phyloP scores from a whole-genome alignment of 2,113 vertebrate genomes.

The Dromas ardeola region DNA sequence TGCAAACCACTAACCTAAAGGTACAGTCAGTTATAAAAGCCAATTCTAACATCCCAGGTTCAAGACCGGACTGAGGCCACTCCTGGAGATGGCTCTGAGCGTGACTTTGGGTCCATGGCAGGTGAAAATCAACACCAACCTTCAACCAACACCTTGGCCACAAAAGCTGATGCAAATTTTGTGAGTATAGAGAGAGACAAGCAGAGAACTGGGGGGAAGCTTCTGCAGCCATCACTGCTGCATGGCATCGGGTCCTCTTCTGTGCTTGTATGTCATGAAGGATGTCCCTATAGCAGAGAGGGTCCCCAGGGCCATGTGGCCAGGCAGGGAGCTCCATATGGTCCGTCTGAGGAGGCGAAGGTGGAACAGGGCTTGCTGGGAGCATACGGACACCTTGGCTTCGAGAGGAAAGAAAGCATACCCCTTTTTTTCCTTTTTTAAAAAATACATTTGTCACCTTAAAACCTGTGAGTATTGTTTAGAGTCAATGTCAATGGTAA shows the following conservation, averaged over 20 bases:
- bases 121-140: fast-evolving
- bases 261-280: not conserved
- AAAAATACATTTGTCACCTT: not conserved
- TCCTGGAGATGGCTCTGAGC: fast-evolving
- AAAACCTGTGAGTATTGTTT: not conserved
- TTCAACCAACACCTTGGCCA: not conserved
- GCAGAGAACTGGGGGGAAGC: not conserved
- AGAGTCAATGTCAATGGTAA: not conserved
- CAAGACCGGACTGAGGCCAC: not conserved
- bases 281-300: fast-evolving
- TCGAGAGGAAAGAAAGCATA: not conserved
- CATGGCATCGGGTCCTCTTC: fast-evolving
- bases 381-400: not conserved
- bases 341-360: not conserved
- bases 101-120: fast-evolving
- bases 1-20: not conserved
- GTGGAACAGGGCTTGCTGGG: not conserved
- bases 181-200: not conserved
- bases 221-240: not conserved
- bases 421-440: not conserved
- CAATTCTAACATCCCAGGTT: not conserved
- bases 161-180: not conserved
- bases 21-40: not conserved
- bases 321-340: fast-evolving
- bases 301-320: not conserved